phyloP scores from a whole-genome alignment of 2,888 invertebrate genomes.

The Synergus umbraculus region DNA sequence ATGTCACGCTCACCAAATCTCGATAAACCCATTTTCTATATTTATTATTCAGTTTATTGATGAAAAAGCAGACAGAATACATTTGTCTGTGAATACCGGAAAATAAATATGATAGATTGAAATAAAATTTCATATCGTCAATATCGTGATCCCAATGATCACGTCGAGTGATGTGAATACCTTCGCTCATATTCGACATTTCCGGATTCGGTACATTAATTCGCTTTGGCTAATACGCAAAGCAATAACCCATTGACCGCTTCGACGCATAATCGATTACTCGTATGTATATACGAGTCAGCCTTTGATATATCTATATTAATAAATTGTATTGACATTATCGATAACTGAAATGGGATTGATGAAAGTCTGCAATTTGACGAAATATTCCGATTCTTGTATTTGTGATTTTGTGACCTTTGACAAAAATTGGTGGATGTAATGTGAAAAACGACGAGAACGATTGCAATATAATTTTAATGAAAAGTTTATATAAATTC shows the following conservation, averaged over 20 bases:
- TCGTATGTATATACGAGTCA: slow-evolving; percentile 1
- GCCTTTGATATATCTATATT: neutral
- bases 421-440: neutral
- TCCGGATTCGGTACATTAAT: slow-evolving; percentile 36
- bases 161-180: neutral
- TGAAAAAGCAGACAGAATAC: neutral
- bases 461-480: too few relatives aligned
- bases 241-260: slow-evolving; percentile 26
- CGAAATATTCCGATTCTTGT: neutral
- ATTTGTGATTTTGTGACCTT: neutral
- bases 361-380: neutral
- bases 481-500: too few relatives aligned
- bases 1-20: too few relatives aligned
- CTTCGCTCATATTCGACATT: neutral
- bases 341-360: neutral
- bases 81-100: neutral
- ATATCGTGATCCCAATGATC: neutral
- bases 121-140: slow-evolving; percentile 9
- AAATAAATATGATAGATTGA: neutral
- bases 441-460: neutral
- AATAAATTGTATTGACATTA: neutral
- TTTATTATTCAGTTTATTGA: neutral
- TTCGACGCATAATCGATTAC: slow-evolving; percentile 36
- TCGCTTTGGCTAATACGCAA: slow-evolving; percentile 42
- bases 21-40: too few relatives aligned